A percentile compares a stretch with the other conserved stretches of the same genome.
Conservation (phyloP, 2,888 invertebrate species). For the Neoaliturus tenellus region DNA sequence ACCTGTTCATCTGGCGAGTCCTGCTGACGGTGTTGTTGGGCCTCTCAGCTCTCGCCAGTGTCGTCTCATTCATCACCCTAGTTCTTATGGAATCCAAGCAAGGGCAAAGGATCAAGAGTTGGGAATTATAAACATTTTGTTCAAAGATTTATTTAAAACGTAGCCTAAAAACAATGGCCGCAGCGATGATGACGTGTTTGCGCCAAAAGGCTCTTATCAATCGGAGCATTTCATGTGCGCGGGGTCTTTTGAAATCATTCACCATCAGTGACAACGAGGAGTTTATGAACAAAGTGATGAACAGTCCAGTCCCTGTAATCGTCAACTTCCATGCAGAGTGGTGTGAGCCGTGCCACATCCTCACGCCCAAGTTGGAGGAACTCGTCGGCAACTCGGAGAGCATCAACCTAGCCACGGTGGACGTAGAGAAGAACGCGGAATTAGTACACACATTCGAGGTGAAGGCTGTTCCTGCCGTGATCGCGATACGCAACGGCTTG, state of each 20-base stretch:
- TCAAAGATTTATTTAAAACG: background rate
- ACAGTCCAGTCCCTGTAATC: conserved; percentile 89
- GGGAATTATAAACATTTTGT: conserved; percentile 66
- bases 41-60: conserved; percentile 72
- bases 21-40: conserved; percentile 72
- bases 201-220: conserved; percentile 47
- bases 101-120: conserved; percentile 72
- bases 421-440: conserved; percentile 89
- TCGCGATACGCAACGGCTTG: conserved; percentile 88
- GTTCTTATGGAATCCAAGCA: conserved; percentile 74
- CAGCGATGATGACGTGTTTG: conserved; percentile 46
- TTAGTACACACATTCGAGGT: conserved; percentile 83
- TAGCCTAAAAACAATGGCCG: conserved; percentile 55
- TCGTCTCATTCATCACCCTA: conserved; percentile 73
- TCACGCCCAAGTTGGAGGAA: conserved; percentile 89
- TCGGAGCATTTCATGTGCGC: conserved; percentile 53
- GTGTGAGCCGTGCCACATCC: conserved; percentile 93
- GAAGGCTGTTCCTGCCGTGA: conserved; percentile 68
- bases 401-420: conserved; percentile 87
- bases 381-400: conserved; percentile 83
- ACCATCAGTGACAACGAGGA: conserved; percentile 65
- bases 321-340: conserved; percentile 95
- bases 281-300: conserved; percentile 77
- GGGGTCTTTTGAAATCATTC: conserved; percentile 61
- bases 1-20: conserved; percentile 74